Evolutionary conservation across 2,888 invertebrate species (phyloP).

Genomic region (Agrotis puta): DNA sequence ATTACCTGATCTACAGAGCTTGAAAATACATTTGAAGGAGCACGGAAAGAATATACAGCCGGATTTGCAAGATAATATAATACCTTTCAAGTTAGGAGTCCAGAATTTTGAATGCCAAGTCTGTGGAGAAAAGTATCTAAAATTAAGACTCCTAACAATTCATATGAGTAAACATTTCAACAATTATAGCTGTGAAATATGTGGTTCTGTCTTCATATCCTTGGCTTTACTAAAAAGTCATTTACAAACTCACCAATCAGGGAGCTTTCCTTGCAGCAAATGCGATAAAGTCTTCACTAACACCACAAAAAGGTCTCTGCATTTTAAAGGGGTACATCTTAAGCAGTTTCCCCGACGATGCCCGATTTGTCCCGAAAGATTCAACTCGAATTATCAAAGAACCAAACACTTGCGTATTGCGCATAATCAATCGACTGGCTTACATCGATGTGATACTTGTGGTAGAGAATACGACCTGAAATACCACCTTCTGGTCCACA

Average conservation of each 20-base stretch:
- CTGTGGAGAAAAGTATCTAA: constrained; percentile 77
- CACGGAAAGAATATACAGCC: constrained; percentile 77
- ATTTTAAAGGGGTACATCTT: constrained; percentile 80
- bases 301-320: constrained; percentile 75
- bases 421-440: constrained; percentile 77
- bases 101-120: constrained; percentile 79
- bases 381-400: constrained; percentile 82
- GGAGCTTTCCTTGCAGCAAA: constrained; percentile 80
- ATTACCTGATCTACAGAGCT: constrained; percentile 66
- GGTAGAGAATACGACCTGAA: constrained; percentile 81
- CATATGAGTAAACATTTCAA: constrained; percentile 86
- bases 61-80: constrained; percentile 77
- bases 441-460: constrained; percentile 80
- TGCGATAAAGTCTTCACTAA: constrained; percentile 84
- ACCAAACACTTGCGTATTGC: constrained; percentile 81
- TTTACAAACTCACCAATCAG: constrained; percentile 77
- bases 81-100: constrained; percentile 81
- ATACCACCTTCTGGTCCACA: constrained; percentile 80
- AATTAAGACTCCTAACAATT: constrained; percentile 78
- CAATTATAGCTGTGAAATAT: constrained; percentile 84
- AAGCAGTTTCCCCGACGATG: constrained; percentile 78
- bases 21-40: constrained; percentile 78
- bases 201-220: constrained; percentile 81
- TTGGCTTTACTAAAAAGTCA: constrained; percentile 76
- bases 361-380: constrained; percentile 82